Base-by-base conservation (phyloP, 2,888 invertebrate species). In the Leucoma salicis region DNA sequence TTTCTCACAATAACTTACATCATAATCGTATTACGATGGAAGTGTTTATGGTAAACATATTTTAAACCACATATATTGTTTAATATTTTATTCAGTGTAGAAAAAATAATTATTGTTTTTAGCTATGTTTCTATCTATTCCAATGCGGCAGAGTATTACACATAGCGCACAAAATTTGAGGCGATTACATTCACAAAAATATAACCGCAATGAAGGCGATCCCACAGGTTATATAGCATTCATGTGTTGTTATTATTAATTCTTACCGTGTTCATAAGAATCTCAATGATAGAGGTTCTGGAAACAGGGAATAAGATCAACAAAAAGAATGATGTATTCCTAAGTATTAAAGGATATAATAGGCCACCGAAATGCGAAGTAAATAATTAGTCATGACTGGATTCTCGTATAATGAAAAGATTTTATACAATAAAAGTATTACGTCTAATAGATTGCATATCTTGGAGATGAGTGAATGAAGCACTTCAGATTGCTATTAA, bases 241-340 rank as follows among this genome's bases (percentile, higher is more conserved):
- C 63, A 59, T 56, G 45, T 37, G 51, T 46, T 53, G 37, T 61
- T 63, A 59, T 63, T 63, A 63, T 63, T 59, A 46, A 59, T 53
- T 53, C 51, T 50, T 53, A 49, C 39, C 31, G 46, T 58, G 13
- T 42, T 18, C 47, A 31, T 25, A 41, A 29, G 31, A 32, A 27
- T 36, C 42, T 42, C 25, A 38, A 34, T 12, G 8, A 14, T 31
- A 13, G 25, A 41, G 44, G 28, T 18, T 33, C 21, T 21, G 21
- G 21, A 21, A 8, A 21, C 21, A 21, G 11, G n/a, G 14, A 43
- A 42, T 21, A 39, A 33, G 35, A 41, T 42, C n/a, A 13, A 28
- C 11, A 6, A 29, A 34, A 24, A 31, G 14, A 14, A 11, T 11
- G 27, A 35, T 15, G 33, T 15, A 27, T 35, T 7, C 27, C n/a